A percentile compares a stretch with the other conserved stretches of the same genome.
phyloP scores from a whole-genome alignment of 2,888 invertebrate genomes.

The Panorpa germanica region DNA sequence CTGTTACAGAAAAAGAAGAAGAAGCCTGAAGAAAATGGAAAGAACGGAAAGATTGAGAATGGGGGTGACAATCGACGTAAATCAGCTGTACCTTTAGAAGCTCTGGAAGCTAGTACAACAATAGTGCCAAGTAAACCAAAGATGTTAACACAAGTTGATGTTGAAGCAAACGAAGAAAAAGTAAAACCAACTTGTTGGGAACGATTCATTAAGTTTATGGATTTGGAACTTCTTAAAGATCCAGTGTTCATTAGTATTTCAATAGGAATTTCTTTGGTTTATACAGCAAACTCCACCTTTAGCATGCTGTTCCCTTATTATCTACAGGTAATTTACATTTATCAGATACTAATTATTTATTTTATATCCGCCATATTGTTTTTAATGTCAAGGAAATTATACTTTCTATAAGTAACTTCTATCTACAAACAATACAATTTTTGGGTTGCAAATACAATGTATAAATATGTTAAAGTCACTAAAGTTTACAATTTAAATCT shows the following conservation, averaged over 20 bases:
- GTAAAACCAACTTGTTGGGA: conserved; percentile 11
- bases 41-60: conserved; percentile 8
- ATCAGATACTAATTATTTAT: neutral
- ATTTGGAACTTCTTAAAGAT: conserved; percentile 40
- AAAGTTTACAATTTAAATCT: too few species aligned
- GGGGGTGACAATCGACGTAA: too few species aligned
- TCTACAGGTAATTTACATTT: conserved; percentile 27
- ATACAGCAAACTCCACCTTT: conserved; percentile 48
- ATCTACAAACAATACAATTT: too few species aligned
- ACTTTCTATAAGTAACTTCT: conserved; percentile 22
- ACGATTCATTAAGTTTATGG: conserved; percentile 30
- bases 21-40: conserved; percentile 19
- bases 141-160: conserved; percentile 14
- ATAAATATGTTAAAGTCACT: too few species aligned
- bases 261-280: conserved; percentile 42
- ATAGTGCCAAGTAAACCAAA: too few species aligned
- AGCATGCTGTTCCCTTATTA: conserved; percentile 51
- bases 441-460: too few species aligned
- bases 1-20: conserved; percentile 22
- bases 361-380: conserved; percentile 7
- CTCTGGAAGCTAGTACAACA: too few species aligned
- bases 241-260: conserved; percentile 44
- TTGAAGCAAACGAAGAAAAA: conserved; percentile 14
- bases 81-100: too few species aligned
- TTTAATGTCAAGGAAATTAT: too few species aligned